Conservation (phyloP, 2,888 invertebrate species). For the Acanthococcus lagerstroemiae region DNA sequence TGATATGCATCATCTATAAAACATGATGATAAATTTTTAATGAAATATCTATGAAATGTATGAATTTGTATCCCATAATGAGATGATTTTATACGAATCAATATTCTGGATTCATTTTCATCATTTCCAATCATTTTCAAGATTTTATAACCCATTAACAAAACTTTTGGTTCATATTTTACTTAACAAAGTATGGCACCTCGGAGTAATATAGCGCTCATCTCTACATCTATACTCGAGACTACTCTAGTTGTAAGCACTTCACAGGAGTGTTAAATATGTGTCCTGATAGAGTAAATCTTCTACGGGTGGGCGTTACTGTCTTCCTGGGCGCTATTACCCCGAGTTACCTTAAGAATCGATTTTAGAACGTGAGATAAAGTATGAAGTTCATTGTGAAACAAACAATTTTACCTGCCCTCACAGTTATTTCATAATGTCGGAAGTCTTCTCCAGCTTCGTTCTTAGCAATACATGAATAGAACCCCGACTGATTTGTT, state of each 20-base stretch:
- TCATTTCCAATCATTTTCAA: too few relatives aligned
- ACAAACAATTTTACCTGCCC: neutral
- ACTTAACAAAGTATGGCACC: too few relatives aligned
- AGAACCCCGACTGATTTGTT: conserved; percentile 12
- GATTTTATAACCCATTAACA: too few relatives aligned
- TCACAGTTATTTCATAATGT: conserved; percentile 4
- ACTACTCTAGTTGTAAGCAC: too few relatives aligned
- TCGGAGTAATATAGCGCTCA: too few relatives aligned
- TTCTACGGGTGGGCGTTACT: neutral
- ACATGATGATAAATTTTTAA: neutral
- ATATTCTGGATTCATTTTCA: too few relatives aligned
- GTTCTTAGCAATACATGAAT: conserved; percentile 13
- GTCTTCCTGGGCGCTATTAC: neutral
- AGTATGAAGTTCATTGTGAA: too few relatives aligned
- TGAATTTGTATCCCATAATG: neutral
- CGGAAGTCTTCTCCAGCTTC: neutral
- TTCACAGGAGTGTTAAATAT: too few relatives aligned
- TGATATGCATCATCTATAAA: neutral
- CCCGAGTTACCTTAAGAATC: neutral
- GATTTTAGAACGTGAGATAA: too few relatives aligned
- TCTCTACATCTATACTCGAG: too few relatives aligned
- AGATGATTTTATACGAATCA: neutral
- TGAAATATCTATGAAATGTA: neutral
- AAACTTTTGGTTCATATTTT: too few relatives aligned
- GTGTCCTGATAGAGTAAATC: too few relatives aligned